Conservation (phyloP, 2,113 vertebrate genomes). For the Cynoglossus semilaevis region DNA sequence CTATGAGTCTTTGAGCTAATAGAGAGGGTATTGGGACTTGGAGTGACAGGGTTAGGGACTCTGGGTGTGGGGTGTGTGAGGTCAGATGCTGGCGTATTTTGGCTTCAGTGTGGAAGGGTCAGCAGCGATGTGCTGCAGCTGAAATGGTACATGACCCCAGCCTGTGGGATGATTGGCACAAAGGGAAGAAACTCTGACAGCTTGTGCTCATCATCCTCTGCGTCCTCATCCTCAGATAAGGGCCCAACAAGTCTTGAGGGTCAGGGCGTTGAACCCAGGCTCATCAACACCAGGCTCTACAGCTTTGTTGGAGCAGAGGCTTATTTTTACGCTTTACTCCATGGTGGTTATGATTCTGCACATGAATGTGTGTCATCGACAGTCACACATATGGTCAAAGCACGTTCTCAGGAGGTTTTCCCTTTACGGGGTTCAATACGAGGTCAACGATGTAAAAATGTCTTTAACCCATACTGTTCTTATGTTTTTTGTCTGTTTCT, state of each 20-base stretch:
- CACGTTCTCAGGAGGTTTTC: slow-evolving; percentile 31
- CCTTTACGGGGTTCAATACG: slow-evolving; percentile 16
- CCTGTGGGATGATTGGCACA: slow-evolving; percentile 65
- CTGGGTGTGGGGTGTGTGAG: slow-evolving; percentile 60
- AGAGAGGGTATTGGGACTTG: slow-evolving; percentile 62
- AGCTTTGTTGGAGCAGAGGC: slow-evolving; percentile 43
- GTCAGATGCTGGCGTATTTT: slow-evolving; percentile 59
- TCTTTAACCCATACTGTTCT: slow-evolving; percentile 9
- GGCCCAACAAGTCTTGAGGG: slow-evolving; percentile 40
- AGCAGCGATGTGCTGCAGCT: slow-evolving; percentile 42
- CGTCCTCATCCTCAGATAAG: slow-evolving; percentile 33
- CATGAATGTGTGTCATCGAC: slow-evolving; percentile 39
- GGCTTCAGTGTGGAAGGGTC: slow-evolving; percentile 51
- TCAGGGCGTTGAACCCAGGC: slow-evolving; percentile 48
- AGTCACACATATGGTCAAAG: slow-evolving; percentile 36
- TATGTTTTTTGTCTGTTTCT: slow-evolving; percentile 37
- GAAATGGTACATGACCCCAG: slow-evolving; percentile 59
- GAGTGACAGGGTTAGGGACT: slow-evolving; percentile 76
- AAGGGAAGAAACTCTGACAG: slow-evolving; percentile 55
- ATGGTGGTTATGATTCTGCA: slow-evolving; percentile 51
- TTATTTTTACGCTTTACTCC: slow-evolving; percentile 36
- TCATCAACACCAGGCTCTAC: slow-evolving; percentile 23
- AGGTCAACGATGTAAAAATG: slow-evolving; percentile 15
- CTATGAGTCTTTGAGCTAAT: slow-evolving; percentile 53
- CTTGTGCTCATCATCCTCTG: slow-evolving; percentile 45